Evolutionary conservation across 2,797 vertebrate species (phyloP).

Genomic region (Rhyacichthys aspro): DNA sequence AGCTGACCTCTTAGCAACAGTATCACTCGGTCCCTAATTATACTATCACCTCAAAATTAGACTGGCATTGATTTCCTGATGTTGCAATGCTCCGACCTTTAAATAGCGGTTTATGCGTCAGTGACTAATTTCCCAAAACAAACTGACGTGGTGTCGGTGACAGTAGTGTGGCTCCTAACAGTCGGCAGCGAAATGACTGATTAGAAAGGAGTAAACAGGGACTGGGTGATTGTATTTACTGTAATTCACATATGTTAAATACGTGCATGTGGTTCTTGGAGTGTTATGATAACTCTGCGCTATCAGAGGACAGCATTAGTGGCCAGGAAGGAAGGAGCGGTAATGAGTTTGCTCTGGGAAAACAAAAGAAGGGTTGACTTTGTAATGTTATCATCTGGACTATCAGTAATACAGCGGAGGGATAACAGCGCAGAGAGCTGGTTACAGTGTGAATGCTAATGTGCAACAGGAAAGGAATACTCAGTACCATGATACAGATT

Average conservation of each 20-base stretch:
- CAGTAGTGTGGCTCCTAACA: conserved; percentile 46
- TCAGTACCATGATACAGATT: too few species aligned
- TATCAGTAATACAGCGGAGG: conserved; percentile 44
- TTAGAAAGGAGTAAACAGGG: conserved; percentile 25
- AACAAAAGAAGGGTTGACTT: conserved; percentile 66
- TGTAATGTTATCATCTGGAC: conserved; percentile 50
- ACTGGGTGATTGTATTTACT: conserved; percentile 4
- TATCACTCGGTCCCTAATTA: conserved; percentile 58
- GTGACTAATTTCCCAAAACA: conserved; percentile 26
- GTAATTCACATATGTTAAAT: conserved; percentile 31
- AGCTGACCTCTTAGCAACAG: conserved; percentile 56
- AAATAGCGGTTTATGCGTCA: conserved; percentile 55
- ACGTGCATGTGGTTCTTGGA: conserved; percentile 12
- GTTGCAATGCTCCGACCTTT: conserved; percentile 46
- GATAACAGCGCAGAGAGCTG: conserved; percentile 38
- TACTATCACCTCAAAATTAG: conserved; percentile 55
- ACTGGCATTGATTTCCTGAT: conserved; percentile 56
- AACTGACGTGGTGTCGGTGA: conserved; percentile 33
- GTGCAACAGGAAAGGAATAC: conserved; percentile 18
- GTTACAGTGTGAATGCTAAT: conserved; percentile 26
- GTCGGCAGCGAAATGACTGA: conserved; percentile 47
- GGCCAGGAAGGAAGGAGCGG: conserved; percentile 60
- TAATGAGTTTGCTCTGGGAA: conserved; percentile 63
- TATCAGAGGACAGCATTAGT: conserved; percentile 62
- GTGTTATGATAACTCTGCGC: conserved; percentile 50